Conservation (phyloP, 2,888 invertebrate genomes). For the Sycophila texana region DNA sequence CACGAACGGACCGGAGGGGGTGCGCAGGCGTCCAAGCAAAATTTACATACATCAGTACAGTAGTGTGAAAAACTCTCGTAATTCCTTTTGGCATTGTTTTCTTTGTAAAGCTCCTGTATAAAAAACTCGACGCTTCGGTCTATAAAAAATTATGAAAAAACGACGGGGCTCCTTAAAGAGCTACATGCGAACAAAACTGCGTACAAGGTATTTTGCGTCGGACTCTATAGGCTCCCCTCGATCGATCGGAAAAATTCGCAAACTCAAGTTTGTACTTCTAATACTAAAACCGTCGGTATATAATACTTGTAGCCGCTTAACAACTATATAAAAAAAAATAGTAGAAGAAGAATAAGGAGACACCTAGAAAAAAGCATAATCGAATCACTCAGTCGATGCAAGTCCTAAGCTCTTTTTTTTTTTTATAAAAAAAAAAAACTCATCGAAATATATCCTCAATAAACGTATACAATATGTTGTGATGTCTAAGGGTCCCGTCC, state of each 20-base stretch:
- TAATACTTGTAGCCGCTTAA: constrained; percentile 37
- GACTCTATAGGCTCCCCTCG: background rate
- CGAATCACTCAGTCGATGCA: constrained; percentile 37
- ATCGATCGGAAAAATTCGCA: background rate
- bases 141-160: background rate
- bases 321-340: constrained; percentile 15
- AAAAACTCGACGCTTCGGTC: background rate
- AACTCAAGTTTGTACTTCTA: constrained; percentile 33
- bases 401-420: background rate
- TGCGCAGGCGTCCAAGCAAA: no score
- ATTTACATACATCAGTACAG: no score
- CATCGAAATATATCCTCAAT: background rate
- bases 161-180: no score
- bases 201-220: background rate
- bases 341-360: constrained; percentile 3
- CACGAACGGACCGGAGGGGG: no score
- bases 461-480: constrained; percentile 7
- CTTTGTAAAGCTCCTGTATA: no score
- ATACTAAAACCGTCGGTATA: constrained; percentile 45
- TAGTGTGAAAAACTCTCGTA: no score
- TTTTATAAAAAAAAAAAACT: background rate
- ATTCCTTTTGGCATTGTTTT: no score
- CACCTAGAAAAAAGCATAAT: constrained; percentile 24
- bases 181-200: background rate
- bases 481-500: constrained; percentile 16